phyloP scores from a whole-genome alignment of 2,113 vertebrate species.

The Copsychus sechellarum region DNA sequence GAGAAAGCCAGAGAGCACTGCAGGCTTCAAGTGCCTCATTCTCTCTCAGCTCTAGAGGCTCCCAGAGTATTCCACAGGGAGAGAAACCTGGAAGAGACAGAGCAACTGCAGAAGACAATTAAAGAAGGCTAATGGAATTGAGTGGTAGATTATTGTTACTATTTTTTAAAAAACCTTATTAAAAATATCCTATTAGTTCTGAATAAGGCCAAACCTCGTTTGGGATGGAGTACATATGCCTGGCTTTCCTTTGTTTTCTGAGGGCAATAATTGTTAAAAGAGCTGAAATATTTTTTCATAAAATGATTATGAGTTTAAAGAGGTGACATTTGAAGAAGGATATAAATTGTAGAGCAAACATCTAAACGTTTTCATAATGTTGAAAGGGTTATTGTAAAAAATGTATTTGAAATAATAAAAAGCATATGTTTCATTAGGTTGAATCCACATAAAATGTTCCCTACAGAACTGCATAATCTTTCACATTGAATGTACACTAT shows the following conservation, averaged over 20 bases:
- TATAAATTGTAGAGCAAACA: constrained; percentile 59
- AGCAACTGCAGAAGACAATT: constrained; percentile 7
- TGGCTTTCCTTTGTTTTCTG: constrained; percentile 41
- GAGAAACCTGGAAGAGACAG: not conserved
- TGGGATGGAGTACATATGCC: not conserved
- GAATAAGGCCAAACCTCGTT: constrained; percentile 39
- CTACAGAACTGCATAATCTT: constrained; percentile 13
- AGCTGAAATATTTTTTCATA: constrained; percentile 55
- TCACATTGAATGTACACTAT: not conserved
- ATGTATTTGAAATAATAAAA: constrained; percentile 61
- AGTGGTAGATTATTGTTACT: not conserved
- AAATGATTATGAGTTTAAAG: constrained; percentile 64
- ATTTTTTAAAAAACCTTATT: not conserved
- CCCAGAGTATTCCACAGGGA: not conserved
- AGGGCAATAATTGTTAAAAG: constrained; percentile 38
- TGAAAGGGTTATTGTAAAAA: constrained; percentile 61
- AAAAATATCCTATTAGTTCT: constrained; percentile 13
- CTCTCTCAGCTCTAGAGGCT: not conserved
- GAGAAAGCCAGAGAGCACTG: not conserved
- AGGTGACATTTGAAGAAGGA: constrained; percentile 59
- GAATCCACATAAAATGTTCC: constrained; percentile 48
- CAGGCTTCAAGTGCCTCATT: not conserved
- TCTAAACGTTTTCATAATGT: constrained; percentile 60
- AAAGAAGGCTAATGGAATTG: constrained; percentile 5
- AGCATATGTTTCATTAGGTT: constrained; percentile 65